A percentile compares a stretch with the other conserved stretches of the same genome.
phyloP scores from a whole-genome alignment of 1,140 invertebrate genomes.

The Eriocheir sinensis region DNA sequence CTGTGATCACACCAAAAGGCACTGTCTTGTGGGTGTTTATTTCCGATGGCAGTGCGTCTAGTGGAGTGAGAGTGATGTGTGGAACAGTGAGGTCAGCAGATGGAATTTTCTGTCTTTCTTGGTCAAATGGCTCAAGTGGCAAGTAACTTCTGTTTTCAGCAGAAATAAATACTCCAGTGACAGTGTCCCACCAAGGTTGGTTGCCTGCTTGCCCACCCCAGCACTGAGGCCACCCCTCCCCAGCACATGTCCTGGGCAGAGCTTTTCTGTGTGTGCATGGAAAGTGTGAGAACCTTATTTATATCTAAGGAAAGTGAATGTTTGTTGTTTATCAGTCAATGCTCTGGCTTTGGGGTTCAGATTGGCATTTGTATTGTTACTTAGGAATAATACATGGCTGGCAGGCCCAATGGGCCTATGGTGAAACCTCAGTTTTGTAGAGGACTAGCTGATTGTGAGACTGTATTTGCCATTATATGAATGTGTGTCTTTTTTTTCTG shows the following conservation, averaged over 20 bases:
- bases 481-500: slow-evolving; percentile 47
- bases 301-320: not conserved
- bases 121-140: too few relatives aligned
- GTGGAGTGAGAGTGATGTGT: not conserved
- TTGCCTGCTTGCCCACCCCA: not conserved
- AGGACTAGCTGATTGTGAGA: slow-evolving; percentile 44
- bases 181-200: not conserved
- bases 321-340: slow-evolving; percentile 32
- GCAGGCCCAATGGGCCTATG: slow-evolving; percentile 42
- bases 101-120: too few relatives aligned
- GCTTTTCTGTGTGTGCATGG: not conserved
- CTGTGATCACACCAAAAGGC: not conserved
- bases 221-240: not conserved
- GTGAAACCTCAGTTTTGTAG: slow-evolving; percentile 66
- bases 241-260: not conserved
- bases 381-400: slow-evolving; percentile 31
- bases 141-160: too few relatives aligned
- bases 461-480: slow-evolving; percentile 46
- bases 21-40: not conserved
- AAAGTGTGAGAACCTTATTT: not conserved
- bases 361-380: slow-evolving; percentile 46
- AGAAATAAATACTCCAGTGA: not conserved
- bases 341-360: slow-evolving; percentile 56
- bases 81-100: not conserved
- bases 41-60: not conserved